Percentiles rank a stretch among this genome's conserved stretches.
phyloP scores from a whole-genome alignment of 2,113 vertebrate species.

The Psammodynastes pulverulentus region DNA sequence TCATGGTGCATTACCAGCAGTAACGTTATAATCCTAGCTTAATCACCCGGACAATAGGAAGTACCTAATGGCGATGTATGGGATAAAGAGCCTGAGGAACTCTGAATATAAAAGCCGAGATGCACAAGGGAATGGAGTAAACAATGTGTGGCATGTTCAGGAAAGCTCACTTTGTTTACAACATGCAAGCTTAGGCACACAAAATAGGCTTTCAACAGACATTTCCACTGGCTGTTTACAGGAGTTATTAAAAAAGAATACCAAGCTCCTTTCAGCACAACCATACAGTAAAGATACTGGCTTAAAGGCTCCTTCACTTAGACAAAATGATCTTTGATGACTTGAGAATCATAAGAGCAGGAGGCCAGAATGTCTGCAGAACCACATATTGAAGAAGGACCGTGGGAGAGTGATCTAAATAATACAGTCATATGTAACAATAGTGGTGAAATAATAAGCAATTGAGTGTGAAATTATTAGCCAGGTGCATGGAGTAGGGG shows the following conservation, averaged over 20 bases:
- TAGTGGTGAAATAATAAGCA: neutral
- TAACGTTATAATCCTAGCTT: constrained; percentile 6
- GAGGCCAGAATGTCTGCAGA: neutral
- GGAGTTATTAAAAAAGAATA: neutral
- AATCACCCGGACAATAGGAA: constrained; percentile 6
- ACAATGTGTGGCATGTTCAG: neutral
- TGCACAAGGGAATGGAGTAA: neutral
- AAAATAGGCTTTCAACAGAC: constrained; percentile 7
- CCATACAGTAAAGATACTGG: neutral
- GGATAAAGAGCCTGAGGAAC: neutral
- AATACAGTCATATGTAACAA: neutral
- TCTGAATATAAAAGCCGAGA: neutral
- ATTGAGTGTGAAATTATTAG: neutral
- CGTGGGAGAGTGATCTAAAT: neutral
- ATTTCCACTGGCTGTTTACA: neutral
- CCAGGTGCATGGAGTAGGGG: neutral
- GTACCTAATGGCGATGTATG: neutral
- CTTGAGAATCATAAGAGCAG: neutral
- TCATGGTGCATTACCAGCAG: neutral
- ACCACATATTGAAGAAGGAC: neutral
- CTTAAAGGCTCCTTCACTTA: neutral
- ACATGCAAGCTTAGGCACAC: neutral
- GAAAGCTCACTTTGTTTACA: neutral
- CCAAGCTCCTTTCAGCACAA: neutral
- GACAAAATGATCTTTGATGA: neutral